A percentile compares a stretch with the other conserved stretches of the same genome.
Evolutionary conservation across 1,140 invertebrate species (phyloP).

Genomic region (Andrena cerasifolii): DNA sequence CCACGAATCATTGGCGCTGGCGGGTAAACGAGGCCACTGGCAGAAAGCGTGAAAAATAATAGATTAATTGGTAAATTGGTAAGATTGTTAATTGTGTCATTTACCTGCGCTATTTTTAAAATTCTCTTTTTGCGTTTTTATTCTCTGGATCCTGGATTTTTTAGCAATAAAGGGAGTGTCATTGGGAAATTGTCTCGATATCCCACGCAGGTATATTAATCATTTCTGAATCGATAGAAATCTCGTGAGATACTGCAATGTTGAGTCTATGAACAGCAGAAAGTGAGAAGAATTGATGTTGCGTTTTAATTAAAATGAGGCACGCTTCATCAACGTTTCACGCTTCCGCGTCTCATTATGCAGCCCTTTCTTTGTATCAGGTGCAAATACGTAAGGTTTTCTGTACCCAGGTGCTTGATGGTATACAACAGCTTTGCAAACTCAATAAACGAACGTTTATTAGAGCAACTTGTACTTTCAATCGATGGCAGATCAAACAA

Average conservation of each 20-base stretch:
- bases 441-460: neutral
- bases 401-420: too few species aligned
- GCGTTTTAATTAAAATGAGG: neutral
- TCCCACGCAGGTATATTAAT: neutral
- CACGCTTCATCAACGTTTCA: neutral
- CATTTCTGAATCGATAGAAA: neutral
- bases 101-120: neutral
- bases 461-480: neutral
- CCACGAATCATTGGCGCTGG: neutral
- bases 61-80: neutral
- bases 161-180: too few species aligned
- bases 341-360: neutral
- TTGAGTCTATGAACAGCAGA: too few species aligned
- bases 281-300: neutral
- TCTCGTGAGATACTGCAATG: neutral
- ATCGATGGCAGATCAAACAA: neutral
- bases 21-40: neutral
- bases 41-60: neutral
- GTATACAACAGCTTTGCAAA: too few species aligned
- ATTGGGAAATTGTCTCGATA: neutral
- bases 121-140: neutral
- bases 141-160: too few species aligned
- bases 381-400: neutral
- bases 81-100: neutral
- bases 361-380: neutral